These are phyloP conservation scores for Pseudochirops corinnae DNA, from an alignment of 2,797 vertebrate genomes.

Conservation along the genomic window DNA sequence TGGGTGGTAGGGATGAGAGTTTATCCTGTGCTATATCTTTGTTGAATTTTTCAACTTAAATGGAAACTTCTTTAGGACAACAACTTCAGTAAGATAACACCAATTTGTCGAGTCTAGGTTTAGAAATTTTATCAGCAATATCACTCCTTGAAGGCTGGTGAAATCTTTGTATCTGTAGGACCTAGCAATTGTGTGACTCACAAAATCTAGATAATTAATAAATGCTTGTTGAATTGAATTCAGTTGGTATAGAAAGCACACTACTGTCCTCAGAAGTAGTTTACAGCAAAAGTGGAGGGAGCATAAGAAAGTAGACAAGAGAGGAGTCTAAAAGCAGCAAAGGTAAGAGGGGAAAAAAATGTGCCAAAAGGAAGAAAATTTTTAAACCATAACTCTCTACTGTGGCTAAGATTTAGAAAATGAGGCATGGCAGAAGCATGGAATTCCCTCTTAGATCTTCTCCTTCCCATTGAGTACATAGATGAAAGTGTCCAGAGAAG, in stretches of 20 bases:
- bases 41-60: background rate
- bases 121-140: constrained; percentile 3
- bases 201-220: background rate
- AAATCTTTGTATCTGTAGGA: background rate
- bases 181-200: background rate
- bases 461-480: background rate
- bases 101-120: background rate
- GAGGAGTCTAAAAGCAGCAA: background rate
- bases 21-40: fast-evolving
- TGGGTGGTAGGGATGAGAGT: background rate
- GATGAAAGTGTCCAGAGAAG: constrained; percentile 20
- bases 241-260: background rate
- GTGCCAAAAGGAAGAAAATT: constrained; percentile 1
- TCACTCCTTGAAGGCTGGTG: background rate
- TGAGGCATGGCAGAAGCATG: background rate
- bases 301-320: background rate
- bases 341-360: background rate
- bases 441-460: constrained; percentile 20
- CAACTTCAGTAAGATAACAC: background rate
- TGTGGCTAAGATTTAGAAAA: constrained; percentile 52
- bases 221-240: background rate
- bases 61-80: background rate
- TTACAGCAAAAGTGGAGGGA: background rate
- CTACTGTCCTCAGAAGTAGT: background rate
- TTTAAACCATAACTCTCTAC: constrained; percentile 44